These are phyloP conservation scores for Drosophila saltans DNA, from an alignment of 1,140 invertebrate species.

Conservation along the genomic window DNA sequence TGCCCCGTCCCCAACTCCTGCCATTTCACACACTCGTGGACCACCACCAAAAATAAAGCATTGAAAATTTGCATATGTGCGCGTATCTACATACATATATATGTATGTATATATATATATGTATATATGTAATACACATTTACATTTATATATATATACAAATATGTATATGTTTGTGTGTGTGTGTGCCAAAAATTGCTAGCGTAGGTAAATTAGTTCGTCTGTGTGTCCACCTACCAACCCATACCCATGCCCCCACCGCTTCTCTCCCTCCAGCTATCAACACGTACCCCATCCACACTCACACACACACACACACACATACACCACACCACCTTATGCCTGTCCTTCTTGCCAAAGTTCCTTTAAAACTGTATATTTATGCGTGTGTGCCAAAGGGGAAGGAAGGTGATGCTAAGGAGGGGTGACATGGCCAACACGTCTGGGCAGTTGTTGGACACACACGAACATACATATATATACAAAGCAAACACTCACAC, in stretches of 20 bases:
- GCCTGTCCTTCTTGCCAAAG: conserved; percentile 11
- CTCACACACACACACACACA: not conserved
- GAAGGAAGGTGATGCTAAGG: not conserved
- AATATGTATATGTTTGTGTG: conserved; percentile 25
- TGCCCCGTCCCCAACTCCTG: conserved; percentile 1
- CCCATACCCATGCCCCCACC: not conserved
- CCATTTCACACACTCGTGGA: conserved; percentile 30
- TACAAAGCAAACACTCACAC: conserved; percentile 24
- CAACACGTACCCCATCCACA: not conserved
- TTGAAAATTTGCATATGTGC: conserved; percentile 73
- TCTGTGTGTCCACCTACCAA: conserved; percentile 22
- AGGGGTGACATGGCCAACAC: conserved; percentile 26
- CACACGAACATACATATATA: conserved; percentile 22
- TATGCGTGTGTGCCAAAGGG: conserved; percentile 33
- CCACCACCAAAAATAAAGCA: conserved; percentile 69
- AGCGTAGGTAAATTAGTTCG: conserved; percentile 77
- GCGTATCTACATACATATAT: conserved; percentile 10
- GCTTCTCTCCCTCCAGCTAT: not conserved
- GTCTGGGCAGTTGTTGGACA: conserved; percentile 66
- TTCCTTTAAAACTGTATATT: conserved; percentile 60
- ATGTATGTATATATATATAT: conserved; percentile 18
- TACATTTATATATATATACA: conserved; percentile 21
- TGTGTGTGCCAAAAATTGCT: conserved; percentile 67
- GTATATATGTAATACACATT: not conserved
- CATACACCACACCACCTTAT: conserved; percentile 1